A percentile compares a stretch with the other conserved stretches of the same genome.
Conservation (phyloP, 2,888 invertebrate species). For the Meliscaeva auricollis region DNA sequence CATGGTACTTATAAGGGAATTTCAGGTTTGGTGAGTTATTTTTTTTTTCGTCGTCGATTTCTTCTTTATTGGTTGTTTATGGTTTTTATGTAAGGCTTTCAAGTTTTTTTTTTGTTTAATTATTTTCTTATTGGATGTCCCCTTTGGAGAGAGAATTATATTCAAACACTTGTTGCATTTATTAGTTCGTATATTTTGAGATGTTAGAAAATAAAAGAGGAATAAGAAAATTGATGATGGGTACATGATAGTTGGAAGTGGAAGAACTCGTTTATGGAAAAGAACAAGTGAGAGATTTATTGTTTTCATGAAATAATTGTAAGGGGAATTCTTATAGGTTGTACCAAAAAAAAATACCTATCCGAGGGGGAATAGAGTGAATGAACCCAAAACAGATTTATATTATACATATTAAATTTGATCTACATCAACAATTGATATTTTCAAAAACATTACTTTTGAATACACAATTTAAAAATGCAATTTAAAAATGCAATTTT, state of each 20-base stretch:
- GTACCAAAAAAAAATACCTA: neutral
- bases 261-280: slow-evolving; percentile 50
- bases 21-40: slow-evolving; percentile 58
- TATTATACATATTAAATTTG: no score
- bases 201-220: neutral
- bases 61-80: slow-evolving; percentile 51
- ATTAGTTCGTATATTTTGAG: slow-evolving; percentile 32
- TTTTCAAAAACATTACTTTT: no score
- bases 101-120: slow-evolving; percentile 20
- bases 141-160: slow-evolving; percentile 10
- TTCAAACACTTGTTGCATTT: slow-evolving; percentile 62
- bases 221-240: slow-evolving; percentile 38
- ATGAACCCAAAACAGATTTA: neutral
- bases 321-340: slow-evolving; percentile 1
- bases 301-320: slow-evolving; percentile 8
- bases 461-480: no score
- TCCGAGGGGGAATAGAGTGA: neutral
- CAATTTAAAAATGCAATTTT: no score
- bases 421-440: no score
- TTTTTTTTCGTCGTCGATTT: slow-evolving; percentile 25
- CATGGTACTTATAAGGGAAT: slow-evolving; percentile 20
- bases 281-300: slow-evolving; percentile 65
- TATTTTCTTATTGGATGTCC: slow-evolving; percentile 5
- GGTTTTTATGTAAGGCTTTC: slow-evolving; percentile 48
- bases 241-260: slow-evolving; percentile 27